A percentile compares a stretch with the other conserved stretches of the same genome.
Conservation (phyloP, 92 coral and sea anemone species). For the Phymanthus crucifer region DNA sequence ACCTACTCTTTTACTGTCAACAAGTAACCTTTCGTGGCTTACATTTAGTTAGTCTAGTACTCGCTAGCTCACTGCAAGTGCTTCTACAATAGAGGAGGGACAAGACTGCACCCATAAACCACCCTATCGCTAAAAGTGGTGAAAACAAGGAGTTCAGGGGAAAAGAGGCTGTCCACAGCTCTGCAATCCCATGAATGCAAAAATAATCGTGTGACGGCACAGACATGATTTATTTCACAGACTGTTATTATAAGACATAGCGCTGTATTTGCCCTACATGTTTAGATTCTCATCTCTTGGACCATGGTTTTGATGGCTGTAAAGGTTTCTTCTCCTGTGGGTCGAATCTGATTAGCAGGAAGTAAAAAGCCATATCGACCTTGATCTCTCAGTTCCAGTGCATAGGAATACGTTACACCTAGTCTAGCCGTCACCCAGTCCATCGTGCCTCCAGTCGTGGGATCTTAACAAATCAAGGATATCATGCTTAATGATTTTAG, state of each 20-base stretch:
- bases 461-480: conserved; percentile 19
- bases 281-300: conserved; percentile 50
- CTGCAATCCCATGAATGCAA: too few species aligned
- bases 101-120: too few species aligned
- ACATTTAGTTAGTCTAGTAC: too few species aligned
- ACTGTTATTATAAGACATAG: neutral
- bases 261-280: neutral
- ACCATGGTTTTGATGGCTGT: conserved; percentile 67
- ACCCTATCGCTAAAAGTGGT: too few species aligned
- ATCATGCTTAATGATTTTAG: neutral
- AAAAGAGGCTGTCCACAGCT: too few species aligned
- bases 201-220: too few species aligned
- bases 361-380: conserved; percentile 65
- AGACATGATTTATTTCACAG: neutral
- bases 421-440: conserved; percentile 68
- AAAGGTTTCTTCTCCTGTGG: conserved; percentile 73
- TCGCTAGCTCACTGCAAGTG: too few species aligned
- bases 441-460: conserved; percentile 58
- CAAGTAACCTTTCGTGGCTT: too few species aligned
- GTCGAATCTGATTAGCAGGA: conserved; percentile 71
- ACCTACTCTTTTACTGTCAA: too few species aligned
- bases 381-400: conserved; percentile 66
- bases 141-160: too few species aligned
- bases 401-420: conserved; percentile 64
- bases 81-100: too few species aligned